phyloP scores from a whole-genome alignment of 2,888 invertebrate species.

The Micoletzkya japonica region DNA sequence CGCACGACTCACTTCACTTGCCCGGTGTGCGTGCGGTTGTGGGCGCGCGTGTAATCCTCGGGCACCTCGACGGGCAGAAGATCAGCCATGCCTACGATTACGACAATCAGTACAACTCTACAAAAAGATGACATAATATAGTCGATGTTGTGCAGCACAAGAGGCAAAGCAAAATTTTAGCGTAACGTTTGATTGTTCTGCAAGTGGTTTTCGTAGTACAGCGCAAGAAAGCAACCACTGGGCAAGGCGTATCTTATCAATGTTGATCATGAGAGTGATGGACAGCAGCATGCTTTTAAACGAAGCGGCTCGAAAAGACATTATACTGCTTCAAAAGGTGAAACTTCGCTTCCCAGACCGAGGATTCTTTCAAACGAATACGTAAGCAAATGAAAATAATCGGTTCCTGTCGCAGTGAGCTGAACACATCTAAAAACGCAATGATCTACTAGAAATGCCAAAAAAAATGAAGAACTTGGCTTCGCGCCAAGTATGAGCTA shows the following conservation, averaged over 20 bases:
- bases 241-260: constrained; percentile 17
- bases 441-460: too few species aligned
- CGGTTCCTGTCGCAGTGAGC: too few species aligned
- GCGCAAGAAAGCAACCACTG: too few species aligned
- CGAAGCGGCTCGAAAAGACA: background rate
- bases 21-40: constrained; percentile 29
- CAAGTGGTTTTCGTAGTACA: background rate
- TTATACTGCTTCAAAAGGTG: background rate
- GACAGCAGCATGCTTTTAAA: background rate
- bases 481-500: background rate
- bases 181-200: too few species aligned
- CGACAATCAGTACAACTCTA: too few species aligned
- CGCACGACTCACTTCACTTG: constrained; percentile 8
- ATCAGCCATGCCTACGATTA: constrained; percentile 33
- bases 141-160: too few species aligned
- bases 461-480: background rate
- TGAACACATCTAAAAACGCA: too few species aligned
- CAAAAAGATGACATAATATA: background rate
- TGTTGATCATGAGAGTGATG: background rate
- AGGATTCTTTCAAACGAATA: background rate
- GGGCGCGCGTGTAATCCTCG: constrained; percentile 31
- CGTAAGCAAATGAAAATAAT: background rate
- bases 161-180: too few species aligned
- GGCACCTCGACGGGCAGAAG: constrained; percentile 32
- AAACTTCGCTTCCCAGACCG: background rate